Evolutionary conservation across 2,113 vertebrate genomes (phyloP), one percentile per base, ranked within the genome.

Genomic region (Passer domesticus): DNA sequence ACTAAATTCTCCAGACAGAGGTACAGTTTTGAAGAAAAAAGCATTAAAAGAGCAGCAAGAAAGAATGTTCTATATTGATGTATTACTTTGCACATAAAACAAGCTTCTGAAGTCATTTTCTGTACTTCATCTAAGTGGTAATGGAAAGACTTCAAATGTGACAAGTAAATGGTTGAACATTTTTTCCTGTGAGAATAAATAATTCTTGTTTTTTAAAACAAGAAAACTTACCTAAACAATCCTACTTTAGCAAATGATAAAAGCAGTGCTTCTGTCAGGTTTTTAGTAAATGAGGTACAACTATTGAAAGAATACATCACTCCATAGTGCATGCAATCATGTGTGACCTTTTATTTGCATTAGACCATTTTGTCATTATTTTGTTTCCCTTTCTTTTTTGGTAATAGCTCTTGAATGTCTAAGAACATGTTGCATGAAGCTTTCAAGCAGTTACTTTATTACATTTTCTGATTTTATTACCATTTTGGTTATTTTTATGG

Each of bases 1-100:
- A 96, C 98, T 99, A 96, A 99, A 99, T 98, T 99, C 99, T 97
- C 98, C 99, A 97, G 99, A 99, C 98, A 98, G 99, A 99, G 99
- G 99, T 99, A 99, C 98, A 98, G 98, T 98, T 95, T 83, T 84
- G 96, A 98, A 97, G 80, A 75, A 74, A 96, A 82, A 87, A 59
- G 25, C 16, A 35, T 52, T 59, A 64, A 78, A 80, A 56, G 33
- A 73, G 46, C 17, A 91, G 90, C 95, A 97, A 96, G 95, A 96
- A 85, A 96, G 94, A 95, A 87, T 97, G 93, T 97, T 97, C 95
- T 97, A 24, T 97, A 78, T 74, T 89, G 81, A 56, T 75, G 95
- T 96, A 90, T 96, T 95, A 83, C 95, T 97, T 97, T 93, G 85
- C 96, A 97, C 96, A 86, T 97, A 81, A 92, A 97, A 83, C 93